Conservation (phyloP, 2,797 vertebrate species). For the Intellagama lesueurii region DNA sequence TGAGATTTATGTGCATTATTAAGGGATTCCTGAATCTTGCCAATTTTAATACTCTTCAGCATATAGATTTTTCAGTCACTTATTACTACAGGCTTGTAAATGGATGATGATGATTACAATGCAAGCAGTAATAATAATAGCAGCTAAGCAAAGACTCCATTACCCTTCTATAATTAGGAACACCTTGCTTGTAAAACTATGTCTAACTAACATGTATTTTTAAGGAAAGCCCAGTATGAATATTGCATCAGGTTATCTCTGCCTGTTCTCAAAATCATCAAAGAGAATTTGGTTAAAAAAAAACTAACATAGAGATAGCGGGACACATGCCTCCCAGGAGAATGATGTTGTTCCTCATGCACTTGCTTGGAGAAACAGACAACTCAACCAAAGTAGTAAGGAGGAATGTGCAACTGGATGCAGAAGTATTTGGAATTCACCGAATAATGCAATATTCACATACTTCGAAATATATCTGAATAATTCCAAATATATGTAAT, state of each 20-base stretch:
- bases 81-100: background rate
- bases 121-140: background rate
- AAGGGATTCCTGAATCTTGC: conserved; percentile 2
- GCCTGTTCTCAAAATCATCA: conserved; percentile 6
- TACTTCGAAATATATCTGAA: too few species aligned
- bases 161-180: background rate
- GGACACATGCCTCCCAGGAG: background rate
- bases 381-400: background rate
- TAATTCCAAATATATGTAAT: too few species aligned
- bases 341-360: background rate
- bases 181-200: background rate
- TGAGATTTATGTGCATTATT: conserved; percentile 6
- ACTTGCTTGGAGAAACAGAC: background rate
- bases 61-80: background rate
- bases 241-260: conserved; percentile 3
- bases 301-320: conserved; percentile 2
- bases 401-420: too few species aligned
- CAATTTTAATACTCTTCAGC: background rate
- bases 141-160: background rate
- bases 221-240: background rate
- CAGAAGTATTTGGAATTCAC: too few species aligned
- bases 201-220: background rate
- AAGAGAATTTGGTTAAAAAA: background rate
- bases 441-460: too few species aligned
- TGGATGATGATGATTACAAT: background rate